Conservation (phyloP, 2,888 invertebrate genomes). For the Pachycephus smyrnensis region DNA sequence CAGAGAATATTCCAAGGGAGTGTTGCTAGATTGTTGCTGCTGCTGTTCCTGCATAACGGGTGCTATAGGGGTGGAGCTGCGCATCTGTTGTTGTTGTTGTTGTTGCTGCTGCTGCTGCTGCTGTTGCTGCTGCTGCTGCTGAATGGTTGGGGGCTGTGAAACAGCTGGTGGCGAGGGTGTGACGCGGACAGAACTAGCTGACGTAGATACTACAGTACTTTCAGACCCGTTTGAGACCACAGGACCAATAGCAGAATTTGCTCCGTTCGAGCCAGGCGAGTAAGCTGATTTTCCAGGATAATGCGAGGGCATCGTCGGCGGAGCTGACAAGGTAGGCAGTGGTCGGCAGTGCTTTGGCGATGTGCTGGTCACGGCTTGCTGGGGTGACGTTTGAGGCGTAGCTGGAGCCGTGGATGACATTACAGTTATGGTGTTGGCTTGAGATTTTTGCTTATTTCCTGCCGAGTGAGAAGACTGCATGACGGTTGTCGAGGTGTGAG, state of each 20-base stretch:
- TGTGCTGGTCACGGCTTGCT: conserved; percentile 52
- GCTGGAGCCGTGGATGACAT: conserved; percentile 37
- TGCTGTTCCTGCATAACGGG: conserved; percentile 57
- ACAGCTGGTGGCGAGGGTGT: conserved; percentile 53
- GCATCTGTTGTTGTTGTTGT: conserved; percentile 43
- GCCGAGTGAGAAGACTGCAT: conserved; percentile 50
- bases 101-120: conserved; percentile 50
- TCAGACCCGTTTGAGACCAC: conserved; percentile 45
- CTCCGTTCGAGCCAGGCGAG: conserved; percentile 54
- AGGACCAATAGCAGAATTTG: conserved; percentile 37
- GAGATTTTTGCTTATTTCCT: conserved; percentile 50
- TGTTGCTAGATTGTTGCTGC: conserved; percentile 61
- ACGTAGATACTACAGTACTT: conserved; percentile 37
- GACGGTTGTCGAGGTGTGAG: conserved; percentile 49
- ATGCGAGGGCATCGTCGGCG: conserved; percentile 54
- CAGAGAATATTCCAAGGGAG: conserved; percentile 85
- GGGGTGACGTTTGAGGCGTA: conserved; percentile 49
- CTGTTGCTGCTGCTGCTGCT: conserved; percentile 50
- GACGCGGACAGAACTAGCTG: conserved; percentile 51
- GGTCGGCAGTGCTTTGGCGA: conserved; percentile 65
- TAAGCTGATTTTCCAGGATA: conserved; percentile 52
- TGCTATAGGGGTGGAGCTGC: conserved; percentile 51
- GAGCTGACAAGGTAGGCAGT: conserved; percentile 59
- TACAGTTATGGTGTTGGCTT: conserved; percentile 35
- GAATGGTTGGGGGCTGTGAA: conserved; percentile 36